phyloP scores from a whole-genome alignment of 2,888 invertebrate species.

The Dione juno region DNA sequence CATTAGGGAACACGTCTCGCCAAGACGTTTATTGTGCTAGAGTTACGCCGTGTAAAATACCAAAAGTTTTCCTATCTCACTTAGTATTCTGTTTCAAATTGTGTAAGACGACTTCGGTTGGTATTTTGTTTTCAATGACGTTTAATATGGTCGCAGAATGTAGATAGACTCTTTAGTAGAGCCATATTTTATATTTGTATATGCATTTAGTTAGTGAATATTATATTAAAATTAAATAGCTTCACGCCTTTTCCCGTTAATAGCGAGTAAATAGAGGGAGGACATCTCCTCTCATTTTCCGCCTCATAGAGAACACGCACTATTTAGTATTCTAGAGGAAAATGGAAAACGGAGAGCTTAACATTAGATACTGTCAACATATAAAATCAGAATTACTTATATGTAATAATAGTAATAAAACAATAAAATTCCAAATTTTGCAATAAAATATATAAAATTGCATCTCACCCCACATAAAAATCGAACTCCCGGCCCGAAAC shows the following conservation, averaged over 20 bases:
- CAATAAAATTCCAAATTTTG: background rate
- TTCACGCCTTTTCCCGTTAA: too few species aligned
- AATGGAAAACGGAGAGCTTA: too few species aligned
- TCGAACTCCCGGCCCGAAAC: background rate
- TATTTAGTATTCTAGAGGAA: too few species aligned
- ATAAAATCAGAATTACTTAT: too few species aligned
- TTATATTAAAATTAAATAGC: too few species aligned
- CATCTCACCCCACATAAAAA: background rate
- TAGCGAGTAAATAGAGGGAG: too few species aligned
- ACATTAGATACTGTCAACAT: too few species aligned
- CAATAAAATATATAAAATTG: background rate
- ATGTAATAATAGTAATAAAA: background rate
- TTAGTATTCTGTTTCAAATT: constrained; percentile 34
- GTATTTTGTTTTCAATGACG: constrained; percentile 29
- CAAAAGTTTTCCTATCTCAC: constrained; percentile 34
- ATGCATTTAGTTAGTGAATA: too few species aligned
- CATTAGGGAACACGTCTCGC: constrained; percentile 38
- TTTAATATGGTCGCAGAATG: constrained; percentile 19
- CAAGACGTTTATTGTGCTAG: constrained; percentile 42
- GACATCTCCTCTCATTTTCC: too few species aligned
- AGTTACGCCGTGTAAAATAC: constrained; percentile 33
- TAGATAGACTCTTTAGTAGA: too few species aligned
- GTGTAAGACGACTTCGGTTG: constrained; percentile 17
- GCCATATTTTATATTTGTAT: background rate
- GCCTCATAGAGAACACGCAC: too few species aligned